These are phyloP conservation scores for Poeciliopsis presidionis DNA, from an alignment of 2,797 vertebrate genomes.

Conservation along the genomic window DNA sequence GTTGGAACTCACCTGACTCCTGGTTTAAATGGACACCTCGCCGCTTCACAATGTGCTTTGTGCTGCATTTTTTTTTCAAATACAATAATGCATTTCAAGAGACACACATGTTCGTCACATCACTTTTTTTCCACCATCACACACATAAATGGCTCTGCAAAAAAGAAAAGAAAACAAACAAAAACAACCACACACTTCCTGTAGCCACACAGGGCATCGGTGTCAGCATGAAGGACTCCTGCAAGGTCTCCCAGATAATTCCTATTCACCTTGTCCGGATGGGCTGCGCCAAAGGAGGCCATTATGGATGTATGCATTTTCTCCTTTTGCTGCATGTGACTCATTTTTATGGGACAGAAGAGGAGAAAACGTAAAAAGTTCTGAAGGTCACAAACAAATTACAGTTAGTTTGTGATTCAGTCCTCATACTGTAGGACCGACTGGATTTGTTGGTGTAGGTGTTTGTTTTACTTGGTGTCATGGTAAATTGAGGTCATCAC, in stretches of 20 bases:
- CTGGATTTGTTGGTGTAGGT: slow-evolving; percentile 24
- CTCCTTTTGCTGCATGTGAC: slow-evolving; percentile 53
- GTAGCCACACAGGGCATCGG: slow-evolving; percentile 68
- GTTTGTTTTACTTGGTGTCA: slow-evolving; percentile 45
- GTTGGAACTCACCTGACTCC: slow-evolving; percentile 60
- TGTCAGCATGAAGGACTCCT: slow-evolving; percentile 80
- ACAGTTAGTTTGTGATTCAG: slow-evolving; percentile 18
- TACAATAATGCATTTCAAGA: slow-evolving; percentile 77
- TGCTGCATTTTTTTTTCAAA: slow-evolving; percentile 80
- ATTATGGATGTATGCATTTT: slow-evolving; percentile 38
- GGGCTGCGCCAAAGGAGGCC: slow-evolving; percentile 43
- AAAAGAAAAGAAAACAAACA: slow-evolving; percentile 8
- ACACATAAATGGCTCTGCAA: slow-evolving; percentile 24
- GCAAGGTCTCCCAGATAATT: slow-evolving; percentile 82
- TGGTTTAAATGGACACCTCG: slow-evolving; percentile 77
- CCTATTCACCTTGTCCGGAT: slow-evolving; percentile 77
- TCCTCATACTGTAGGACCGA: slow-evolving; percentile 8
- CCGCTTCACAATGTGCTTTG: slow-evolving; percentile 82
- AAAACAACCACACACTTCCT: slow-evolving; percentile 27
- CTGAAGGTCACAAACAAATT: slow-evolving; percentile 79
- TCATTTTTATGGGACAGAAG: slow-evolving; percentile 63
- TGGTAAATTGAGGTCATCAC: slow-evolving; percentile 62
- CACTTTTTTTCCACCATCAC: slow-evolving; percentile 11
- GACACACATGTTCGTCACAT: slow-evolving; percentile 64
- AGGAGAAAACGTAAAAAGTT: slow-evolving; percentile 69